Evolutionary conservation across 2,888 invertebrate genomes (phyloP), one percentile per base, ranked within the genome.

Genomic region (Mamestra brassicae): DNA sequence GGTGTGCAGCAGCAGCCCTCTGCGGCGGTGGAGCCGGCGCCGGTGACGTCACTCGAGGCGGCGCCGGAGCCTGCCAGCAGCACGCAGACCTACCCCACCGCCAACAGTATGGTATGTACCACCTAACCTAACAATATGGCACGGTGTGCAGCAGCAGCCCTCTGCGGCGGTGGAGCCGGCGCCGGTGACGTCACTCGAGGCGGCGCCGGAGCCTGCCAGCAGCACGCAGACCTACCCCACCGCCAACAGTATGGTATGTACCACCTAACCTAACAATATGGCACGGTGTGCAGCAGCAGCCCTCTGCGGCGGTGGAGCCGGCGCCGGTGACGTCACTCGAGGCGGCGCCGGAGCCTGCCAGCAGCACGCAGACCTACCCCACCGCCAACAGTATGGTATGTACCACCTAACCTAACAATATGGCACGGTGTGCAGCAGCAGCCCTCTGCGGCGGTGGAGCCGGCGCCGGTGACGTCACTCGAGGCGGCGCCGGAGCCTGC

Each of bases 171-270:
- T 1, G 7, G 54, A 34, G 50, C 45, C 60, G 1, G 61, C 6
- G 1, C 8, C 57, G 2, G 61, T n/a, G 34, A 4, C 50, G 10
- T 3, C 55, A 7, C 66, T 36, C 15, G 66, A 34, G 54, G 13
- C 50, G 1, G 47, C 11, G 1, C n/a, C 8, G 2, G 74, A 62
- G 4, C 0, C 61, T n/a, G 1, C 73, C 71, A 34, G 2, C 62
- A n/a, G n/a, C 61, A 8, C 92, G 88, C 75, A 80, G 86, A 4
- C 84, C 80, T 83, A 4, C 38, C 50, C 13, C 50, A 17, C 50
- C 50, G 3, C 50, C 17, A 52, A 17, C 50, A 50, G 4, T 15
- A 15, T 15, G 50, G 50, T 15, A 7, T 2, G 47, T 47, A 38
- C 38, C 5, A n/a, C n/a, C n/a, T n/a, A n/a, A n/a, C n/a, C 5